Evolutionary conservation across 2,888 invertebrate species (phyloP).

Genomic region (Patella pellucida): DNA sequence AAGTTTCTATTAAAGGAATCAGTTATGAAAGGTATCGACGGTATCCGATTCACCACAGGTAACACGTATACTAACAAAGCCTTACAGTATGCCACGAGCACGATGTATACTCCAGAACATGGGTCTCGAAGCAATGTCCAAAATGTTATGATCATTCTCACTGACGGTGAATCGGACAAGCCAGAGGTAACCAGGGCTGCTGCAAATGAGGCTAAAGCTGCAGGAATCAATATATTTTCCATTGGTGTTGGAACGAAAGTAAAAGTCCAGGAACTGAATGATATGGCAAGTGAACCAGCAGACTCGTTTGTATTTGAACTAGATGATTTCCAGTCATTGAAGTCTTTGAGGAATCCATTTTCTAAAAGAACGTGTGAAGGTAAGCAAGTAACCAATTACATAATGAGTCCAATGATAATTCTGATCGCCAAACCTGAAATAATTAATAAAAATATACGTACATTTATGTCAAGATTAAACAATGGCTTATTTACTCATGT

Average conservation of each 20-base stretch:
- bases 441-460: too few species aligned
- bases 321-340: neutral
- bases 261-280: neutral
- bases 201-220: constrained; percentile 37
- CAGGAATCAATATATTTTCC: neutral
- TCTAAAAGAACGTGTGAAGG: neutral
- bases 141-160: constrained; percentile 59
- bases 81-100: constrained; percentile 39
- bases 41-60: constrained; percentile 37
- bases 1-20: constrained; percentile 30
- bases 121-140: constrained; percentile 44
- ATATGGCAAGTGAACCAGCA: neutral
- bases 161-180: constrained; percentile 62
- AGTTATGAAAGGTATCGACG: constrained; percentile 35
- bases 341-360: neutral
- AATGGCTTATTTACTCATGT: too few species aligned
- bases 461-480: too few species aligned
- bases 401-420: too few species aligned
- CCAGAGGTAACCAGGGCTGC: constrained; percentile 41
- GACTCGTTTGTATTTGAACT: neutral
- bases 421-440: too few species aligned
- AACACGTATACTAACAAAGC: constrained; percentile 54
- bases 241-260: neutral
- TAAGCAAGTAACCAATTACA: neutral
- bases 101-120: constrained; percentile 41